phyloP scores from a whole-genome alignment of 37 sponge, comb jelly and placozoan genomes.

The Bolinopsis microptera region DNA sequence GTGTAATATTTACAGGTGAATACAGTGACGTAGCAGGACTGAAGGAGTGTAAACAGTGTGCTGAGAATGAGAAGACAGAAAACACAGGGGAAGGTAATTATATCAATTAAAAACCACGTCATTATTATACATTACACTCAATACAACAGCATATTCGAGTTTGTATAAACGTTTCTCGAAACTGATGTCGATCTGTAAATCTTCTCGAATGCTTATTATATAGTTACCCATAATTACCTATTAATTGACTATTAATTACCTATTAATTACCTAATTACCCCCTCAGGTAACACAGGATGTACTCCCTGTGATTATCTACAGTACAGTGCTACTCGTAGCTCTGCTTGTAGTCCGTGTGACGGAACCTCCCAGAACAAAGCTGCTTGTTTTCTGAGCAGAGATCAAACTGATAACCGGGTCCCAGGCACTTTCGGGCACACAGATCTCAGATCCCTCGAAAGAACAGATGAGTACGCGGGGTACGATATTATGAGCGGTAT shows the following conservation, averaged over 20 bases:
- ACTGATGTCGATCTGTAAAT: too few relatives aligned
- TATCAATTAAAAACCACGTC: too few relatives aligned
- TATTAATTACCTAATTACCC: too few relatives aligned
- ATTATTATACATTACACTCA: neutral
- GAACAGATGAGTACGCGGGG: too few relatives aligned
- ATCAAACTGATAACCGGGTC: neutral
- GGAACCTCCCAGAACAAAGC: too few relatives aligned
- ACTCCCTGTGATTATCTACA: slow-evolving; percentile 42
- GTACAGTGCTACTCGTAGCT: neutral
- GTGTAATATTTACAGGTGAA: neutral
- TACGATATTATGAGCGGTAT: neutral
- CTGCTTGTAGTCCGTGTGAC: neutral
- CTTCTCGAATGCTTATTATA: too few relatives aligned
- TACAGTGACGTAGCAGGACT: neutral
- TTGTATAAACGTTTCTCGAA: too few relatives aligned
- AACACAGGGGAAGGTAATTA: neutral
- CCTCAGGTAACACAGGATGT: slow-evolving; percentile 11
- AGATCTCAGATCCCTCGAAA: neutral
- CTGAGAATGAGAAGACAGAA: neutral
- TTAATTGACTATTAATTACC: too few relatives aligned
- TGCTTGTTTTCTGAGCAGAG: neutral
- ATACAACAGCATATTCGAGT: neutral
- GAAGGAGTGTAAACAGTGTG: neutral
- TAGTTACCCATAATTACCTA: too few relatives aligned
- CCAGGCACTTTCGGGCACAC: neutral